Evolutionary conservation across 2,113 vertebrate species (phyloP).

Genomic region (Tricholaema leucomelas): DNA sequence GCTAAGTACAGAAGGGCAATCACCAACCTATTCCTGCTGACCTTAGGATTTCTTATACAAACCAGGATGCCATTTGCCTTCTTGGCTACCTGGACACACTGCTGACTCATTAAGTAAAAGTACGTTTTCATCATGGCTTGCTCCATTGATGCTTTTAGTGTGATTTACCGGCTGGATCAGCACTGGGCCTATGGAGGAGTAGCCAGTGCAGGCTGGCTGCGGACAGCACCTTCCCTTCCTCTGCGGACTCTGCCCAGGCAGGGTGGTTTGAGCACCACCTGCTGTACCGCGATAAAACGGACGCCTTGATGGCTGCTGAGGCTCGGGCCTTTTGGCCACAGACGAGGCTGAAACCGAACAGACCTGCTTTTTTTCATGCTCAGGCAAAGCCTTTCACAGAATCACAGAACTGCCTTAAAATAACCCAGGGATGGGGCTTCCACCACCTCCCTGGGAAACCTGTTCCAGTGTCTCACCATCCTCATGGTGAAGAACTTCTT

Average conservation of each 20-base stretch:
- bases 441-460: too few relatives aligned
- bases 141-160: neutral
- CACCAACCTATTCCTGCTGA: too few relatives aligned
- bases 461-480: too few relatives aligned
- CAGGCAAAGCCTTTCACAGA: neutral
- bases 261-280: neutral
- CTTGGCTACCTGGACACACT: too few relatives aligned
- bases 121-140: neutral
- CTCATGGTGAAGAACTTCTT: too few relatives aligned
- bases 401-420: too few relatives aligned
- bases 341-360: neutral
- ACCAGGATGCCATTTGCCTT: too few relatives aligned
- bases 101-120: neutral
- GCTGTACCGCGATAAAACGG: neutral
- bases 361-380: neutral
- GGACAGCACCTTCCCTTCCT: neutral
- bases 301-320: neutral
- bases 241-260: fast-evolving
- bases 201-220: neutral
- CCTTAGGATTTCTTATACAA: too few relatives aligned
- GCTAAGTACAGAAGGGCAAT: too few relatives aligned
- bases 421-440: too few relatives aligned
- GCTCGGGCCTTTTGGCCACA: neutral
- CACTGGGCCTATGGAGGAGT: neutral
- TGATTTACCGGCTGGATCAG: neutral